phyloP scores from a whole-genome alignment of 2,113 vertebrate genomes.

The Epinephelus moara region DNA sequence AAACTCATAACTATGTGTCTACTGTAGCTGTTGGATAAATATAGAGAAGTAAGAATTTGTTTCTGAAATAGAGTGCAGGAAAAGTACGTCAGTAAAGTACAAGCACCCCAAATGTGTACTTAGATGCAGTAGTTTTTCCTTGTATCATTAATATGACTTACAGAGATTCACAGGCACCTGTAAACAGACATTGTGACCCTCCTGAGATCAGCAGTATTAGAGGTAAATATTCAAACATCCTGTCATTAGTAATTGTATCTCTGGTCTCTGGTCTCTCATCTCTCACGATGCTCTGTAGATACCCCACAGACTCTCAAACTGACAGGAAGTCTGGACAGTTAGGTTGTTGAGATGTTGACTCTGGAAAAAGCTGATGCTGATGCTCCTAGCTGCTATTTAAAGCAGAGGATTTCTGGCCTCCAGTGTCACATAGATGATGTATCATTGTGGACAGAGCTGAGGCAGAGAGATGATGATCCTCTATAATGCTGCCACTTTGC shows the following conservation, averaged over 20 bases:
- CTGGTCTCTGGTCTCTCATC: too few species aligned
- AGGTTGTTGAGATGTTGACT: conserved; percentile 33
- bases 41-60: not conserved
- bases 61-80: too few species aligned
- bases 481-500: conserved; percentile 51
- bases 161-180: not conserved
- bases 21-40: not conserved
- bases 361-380: conserved; percentile 54
- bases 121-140: not conserved
- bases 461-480: conserved; percentile 17
- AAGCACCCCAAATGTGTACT: not conserved
- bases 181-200: not conserved
- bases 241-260: not conserved
- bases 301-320: conserved; percentile 23
- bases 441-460: conserved; percentile 47
- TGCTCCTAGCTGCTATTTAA: conserved; percentile 60
- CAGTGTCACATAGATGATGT: conserved; percentile 57
- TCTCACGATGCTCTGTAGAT: not conserved
- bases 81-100: not conserved
- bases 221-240: not conserved
- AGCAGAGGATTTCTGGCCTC: conserved; percentile 38
- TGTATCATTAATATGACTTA: too few species aligned
- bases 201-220: not conserved
- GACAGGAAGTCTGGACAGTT: not conserved
- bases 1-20: not conserved